phyloP scores from a whole-genome alignment of 1,140 invertebrate genomes.

The Trachymyrmex septentrionalis region DNA sequence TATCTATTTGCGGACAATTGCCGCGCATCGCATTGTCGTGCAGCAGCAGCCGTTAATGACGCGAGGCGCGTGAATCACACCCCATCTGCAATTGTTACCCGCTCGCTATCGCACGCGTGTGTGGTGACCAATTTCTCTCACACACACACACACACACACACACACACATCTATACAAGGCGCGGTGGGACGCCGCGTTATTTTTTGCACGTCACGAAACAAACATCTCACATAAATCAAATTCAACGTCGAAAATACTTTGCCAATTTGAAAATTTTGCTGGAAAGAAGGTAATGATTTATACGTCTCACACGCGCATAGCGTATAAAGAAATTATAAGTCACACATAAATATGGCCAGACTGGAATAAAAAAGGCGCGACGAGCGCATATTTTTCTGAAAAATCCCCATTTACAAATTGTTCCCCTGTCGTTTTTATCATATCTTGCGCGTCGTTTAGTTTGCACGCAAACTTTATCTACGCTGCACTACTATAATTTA shows the following conservation, averaged over 20 bases:
- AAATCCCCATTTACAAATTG: slow-evolving; percentile 29
- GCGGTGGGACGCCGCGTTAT: not conserved
- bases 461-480: slow-evolving; percentile 52
- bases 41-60: slow-evolving; percentile 57
- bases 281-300: not conserved
- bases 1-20: slow-evolving; percentile 59
- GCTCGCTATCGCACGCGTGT: not conserved
- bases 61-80: slow-evolving; percentile 45
- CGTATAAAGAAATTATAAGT: not conserved
- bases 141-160: not conserved
- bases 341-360: not conserved
- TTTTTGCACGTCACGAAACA: not conserved
- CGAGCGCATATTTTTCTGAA: slow-evolving; percentile 1
- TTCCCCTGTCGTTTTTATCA: slow-evolving; percentile 32
- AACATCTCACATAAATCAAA: slow-evolving; percentile 13
- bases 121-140: slow-evolving; percentile 26
- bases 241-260: not conserved
- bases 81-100: slow-evolving; percentile 57
- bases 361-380: not conserved
- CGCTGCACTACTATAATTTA: slow-evolving; percentile 40
- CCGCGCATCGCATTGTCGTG: slow-evolving; percentile 38
- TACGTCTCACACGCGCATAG: not conserved
- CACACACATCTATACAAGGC: not conserved
- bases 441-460: slow-evolving; percentile 21
- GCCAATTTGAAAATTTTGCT: not conserved